These are phyloP conservation scores for Amia ocellicauda DNA, from an alignment of 2,113 vertebrate species.

Conservation along the genomic window DNA sequence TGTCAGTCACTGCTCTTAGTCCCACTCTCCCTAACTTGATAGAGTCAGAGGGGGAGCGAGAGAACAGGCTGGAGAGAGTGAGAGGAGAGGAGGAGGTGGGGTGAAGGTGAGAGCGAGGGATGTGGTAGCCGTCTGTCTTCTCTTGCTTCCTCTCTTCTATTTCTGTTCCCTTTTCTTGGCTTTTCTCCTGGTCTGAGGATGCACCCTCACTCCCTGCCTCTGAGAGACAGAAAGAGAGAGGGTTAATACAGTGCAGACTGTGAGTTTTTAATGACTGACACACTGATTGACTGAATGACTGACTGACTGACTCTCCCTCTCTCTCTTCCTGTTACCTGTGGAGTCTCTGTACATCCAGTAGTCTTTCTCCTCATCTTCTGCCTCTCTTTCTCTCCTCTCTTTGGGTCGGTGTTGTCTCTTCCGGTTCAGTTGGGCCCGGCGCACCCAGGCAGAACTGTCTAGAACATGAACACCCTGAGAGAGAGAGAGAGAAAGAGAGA, in stretches of 20 bases:
- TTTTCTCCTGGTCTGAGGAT: background rate
- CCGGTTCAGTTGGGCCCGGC: constrained; percentile 37
- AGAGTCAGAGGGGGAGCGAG: background rate
- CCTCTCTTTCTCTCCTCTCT: constrained; percentile 6
- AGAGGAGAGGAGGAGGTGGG: background rate
- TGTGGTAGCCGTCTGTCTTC: too few relatives aligned
- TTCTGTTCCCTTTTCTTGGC: background rate
- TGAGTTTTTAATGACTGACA: too few relatives aligned
- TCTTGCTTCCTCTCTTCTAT: too few relatives aligned
- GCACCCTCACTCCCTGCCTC: background rate
- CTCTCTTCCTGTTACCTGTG: constrained; percentile 4
- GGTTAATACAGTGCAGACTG: background rate
- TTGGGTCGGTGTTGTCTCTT: constrained; percentile 49
- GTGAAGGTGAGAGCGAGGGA: background rate
- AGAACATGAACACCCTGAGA: constrained; percentile 32
- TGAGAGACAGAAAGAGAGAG: background rate
- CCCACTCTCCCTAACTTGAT: too few relatives aligned
- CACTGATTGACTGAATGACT: too few relatives aligned
- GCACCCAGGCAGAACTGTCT: constrained; percentile 27
- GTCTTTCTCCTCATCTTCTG: constrained; percentile 8
- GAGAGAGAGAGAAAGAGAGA: background rate
- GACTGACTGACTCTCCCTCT: background rate
- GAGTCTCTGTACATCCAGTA: constrained; percentile 6
- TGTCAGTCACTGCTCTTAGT: background rate
- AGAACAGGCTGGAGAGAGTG: background rate